A percentile compares a stretch with the other conserved stretches of the same genome.
phyloP scores from a whole-genome alignment of 2,113 vertebrate genomes.

The Atrichornis clamosus region DNA sequence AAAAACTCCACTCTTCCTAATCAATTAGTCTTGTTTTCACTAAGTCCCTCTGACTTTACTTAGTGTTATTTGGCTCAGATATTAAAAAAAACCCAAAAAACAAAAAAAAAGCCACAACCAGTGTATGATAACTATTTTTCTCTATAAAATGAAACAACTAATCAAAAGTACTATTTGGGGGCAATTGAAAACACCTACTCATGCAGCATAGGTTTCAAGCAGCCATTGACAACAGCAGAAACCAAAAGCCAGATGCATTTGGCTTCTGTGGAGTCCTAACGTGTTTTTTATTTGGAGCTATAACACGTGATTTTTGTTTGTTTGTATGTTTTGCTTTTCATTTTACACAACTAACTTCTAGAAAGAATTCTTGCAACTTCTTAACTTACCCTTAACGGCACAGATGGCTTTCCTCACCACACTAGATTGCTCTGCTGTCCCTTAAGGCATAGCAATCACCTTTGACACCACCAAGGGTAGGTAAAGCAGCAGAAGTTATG shows the following conservation, averaged over 20 bases:
- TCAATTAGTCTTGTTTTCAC: neutral
- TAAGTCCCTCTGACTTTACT: neutral
- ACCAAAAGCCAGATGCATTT: neutral
- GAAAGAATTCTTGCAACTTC: neutral
- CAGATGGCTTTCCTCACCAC: constrained; percentile 18
- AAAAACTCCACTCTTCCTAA: neutral
- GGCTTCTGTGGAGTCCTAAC: neutral
- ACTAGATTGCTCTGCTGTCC: neutral
- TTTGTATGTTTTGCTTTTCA: constrained; percentile 26
- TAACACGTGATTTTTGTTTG: neutral
- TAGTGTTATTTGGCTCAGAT: neutral
- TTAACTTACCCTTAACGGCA: neutral
- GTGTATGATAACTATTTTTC: neutral
- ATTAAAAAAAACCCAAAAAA: no score
- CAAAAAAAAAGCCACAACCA: neutral
- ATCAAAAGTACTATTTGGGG: neutral
- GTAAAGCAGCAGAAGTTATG: neutral
- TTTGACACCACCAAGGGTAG: constrained; percentile 23
- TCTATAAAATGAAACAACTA: neutral
- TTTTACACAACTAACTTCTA: constrained; percentile 3
- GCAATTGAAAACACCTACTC: neutral
- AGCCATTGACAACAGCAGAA: neutral
- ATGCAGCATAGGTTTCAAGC: neutral
- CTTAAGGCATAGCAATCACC: neutral
- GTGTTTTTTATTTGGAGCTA: neutral